Evolutionary conservation across 2,797 vertebrate genomes (phyloP), one percentile per base, ranked within the genome.

Genomic region (Rhynchotus rufescens): DNA sequence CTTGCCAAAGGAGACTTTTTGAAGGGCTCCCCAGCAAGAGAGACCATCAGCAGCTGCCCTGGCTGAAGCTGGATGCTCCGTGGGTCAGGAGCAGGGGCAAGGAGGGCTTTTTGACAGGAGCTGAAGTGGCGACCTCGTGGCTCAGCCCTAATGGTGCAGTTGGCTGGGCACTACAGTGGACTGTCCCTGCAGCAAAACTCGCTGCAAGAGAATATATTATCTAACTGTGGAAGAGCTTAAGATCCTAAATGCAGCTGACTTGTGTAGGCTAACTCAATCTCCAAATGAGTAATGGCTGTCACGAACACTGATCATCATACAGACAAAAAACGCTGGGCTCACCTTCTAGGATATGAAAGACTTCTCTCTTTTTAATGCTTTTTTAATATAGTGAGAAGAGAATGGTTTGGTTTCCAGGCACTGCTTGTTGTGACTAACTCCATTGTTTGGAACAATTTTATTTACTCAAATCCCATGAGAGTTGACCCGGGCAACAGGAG

Each of bases 91-190:
- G 22, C 17, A 4, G 1, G 8, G 44, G 12, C n/a, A 26, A 3
- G 3, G 21, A 49, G 19, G 7, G 11, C 57, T 64, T 74, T 71
- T 30, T 16, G n/a, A 17, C 21, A 12, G 42, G n/a, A 67, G 40
- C 25, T 9, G 7, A 15, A 49, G 20, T 12, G 10, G 8, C 52
- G 10, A 13, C 32, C 1, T 1, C 2, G 0, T 59, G 26, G 30
- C 40, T 78, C 8, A 12, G 23, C 16, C n/a, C 15, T 19, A 78
- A 23, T 0, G 0, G 30, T 30, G 21, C 16, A 22, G 4, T 72
- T 64, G 62, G 15, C 26, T 42, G 21, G 64, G 64, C n/a, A 52
- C 6, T 73, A 10, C 23, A 1, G 2, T 28, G 38, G 38, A 20
- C 38, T 75, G 49, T 45, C 10, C 10, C 20, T n/a, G 12, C 40